Base-by-base conservation (phyloP, 2,888 invertebrate genomes). In the Drosophila sordidapex region DNA sequence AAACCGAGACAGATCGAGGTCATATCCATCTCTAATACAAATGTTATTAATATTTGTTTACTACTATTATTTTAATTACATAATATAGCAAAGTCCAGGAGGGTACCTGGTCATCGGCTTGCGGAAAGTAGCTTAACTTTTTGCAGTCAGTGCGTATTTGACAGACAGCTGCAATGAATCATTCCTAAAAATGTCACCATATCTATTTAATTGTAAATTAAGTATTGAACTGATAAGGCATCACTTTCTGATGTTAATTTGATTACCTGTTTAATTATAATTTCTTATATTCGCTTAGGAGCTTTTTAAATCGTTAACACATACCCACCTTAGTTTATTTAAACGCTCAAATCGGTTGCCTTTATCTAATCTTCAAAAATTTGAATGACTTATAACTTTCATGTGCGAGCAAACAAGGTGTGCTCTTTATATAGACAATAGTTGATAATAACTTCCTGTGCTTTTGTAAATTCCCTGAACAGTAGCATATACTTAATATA, bases 371-470 rank as follows among this genome's bases (percentile, higher is more conserved):
- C 70, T 49, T 43, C 6, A 56, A 38, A 35, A 51, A 57, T 63
- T 49, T 35, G 63, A 51, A 77, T 70, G 64, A 54, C 11, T 35
- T 63, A n/a, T 36, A 60, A 51, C 33, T 62, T 52, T 18, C 2
- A 40, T 29, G 25, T 29, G 21, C n/a, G 38, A 35, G 35, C 43
- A 36, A 53, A n/a, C 25, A 43, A 43, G 3, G 33, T 56, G 46
- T 52, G 38, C 27, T 49, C 5, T 11, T 11, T 74, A 56, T 70
- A 64, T 74, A 58, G 33, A 51, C 74, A 70, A 61, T 61, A 70
- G 64, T 64, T 70, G 70, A 78, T 78, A 65, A 63, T 63, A 70
- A 21, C 27, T 78, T 70, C 75, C 78, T 58, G 78, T 29, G 35
- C 25, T 48, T 27, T 48, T 68, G 75, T 70, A 71, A 65, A 79